Percentiles rank a stretch among this genome's conserved stretches.
Evolutionary conservation across 2,113 vertebrate species (phyloP).

Genomic region (Hemibagrus wyckioides): DNA sequence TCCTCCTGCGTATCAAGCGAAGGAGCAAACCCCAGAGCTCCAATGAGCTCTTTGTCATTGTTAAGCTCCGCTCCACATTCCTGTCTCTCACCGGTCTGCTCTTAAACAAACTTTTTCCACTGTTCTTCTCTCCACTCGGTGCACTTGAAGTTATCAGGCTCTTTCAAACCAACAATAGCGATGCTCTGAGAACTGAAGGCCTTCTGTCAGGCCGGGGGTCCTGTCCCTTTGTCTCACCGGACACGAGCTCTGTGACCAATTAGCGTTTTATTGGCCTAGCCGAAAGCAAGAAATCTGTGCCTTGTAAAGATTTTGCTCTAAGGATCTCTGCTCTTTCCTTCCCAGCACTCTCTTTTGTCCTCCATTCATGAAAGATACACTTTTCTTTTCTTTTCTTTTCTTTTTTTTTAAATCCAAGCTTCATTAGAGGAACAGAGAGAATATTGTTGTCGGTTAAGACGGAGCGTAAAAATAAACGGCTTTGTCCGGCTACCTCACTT

Average conservation of each 20-base stretch:
- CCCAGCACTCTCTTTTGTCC: conserved; percentile 27
- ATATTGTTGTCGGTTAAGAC: conserved; percentile 33
- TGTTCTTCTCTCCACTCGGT: conserved; percentile 30
- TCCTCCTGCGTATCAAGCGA: not conserved
- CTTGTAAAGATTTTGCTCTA: conserved; percentile 47
- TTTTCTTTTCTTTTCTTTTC: too few species aligned
- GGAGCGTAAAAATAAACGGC: conserved; percentile 29
- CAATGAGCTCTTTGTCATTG: conserved; percentile 43
- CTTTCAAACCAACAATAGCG: conserved; percentile 55
- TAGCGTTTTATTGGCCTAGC: conserved; percentile 60
- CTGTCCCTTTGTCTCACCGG: conserved; percentile 56
- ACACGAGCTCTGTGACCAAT: conserved; percentile 66
- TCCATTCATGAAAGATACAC: conserved; percentile 48
- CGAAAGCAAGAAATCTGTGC: conserved; percentile 49
- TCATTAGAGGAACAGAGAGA: conserved; percentile 46
- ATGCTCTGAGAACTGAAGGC: conserved; percentile 53
- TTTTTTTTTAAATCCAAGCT: conserved; percentile 21
- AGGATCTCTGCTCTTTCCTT: conserved; percentile 43
- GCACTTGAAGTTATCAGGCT: conserved; percentile 52
- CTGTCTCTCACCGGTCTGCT: conserved; percentile 33
- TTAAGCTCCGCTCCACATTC: conserved; percentile 51
- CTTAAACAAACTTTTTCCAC: conserved; percentile 56
- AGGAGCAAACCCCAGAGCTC: conserved; percentile 36
- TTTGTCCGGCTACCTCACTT: conserved; percentile 18
- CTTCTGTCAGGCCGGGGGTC: conserved; percentile 46